Percentiles rank a stretch among this genome's conserved stretches.
phyloP scores from a whole-genome alignment of 2,797 vertebrate species.

The Serranus cabrilla region DNA sequence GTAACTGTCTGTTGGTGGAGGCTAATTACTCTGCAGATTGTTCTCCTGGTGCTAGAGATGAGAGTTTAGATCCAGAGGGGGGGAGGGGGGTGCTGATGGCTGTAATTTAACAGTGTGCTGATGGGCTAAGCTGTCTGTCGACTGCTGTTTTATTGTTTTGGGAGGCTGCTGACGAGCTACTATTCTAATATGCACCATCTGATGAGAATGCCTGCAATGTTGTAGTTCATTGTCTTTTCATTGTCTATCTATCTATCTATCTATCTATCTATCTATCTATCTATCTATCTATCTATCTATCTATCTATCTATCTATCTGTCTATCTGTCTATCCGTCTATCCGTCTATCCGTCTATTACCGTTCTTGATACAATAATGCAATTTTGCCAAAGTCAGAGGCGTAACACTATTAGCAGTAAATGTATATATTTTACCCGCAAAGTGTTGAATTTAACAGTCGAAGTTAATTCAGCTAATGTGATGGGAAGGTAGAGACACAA shows the following conservation, averaged over 20 bases:
- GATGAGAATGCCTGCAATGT: conserved; percentile 58
- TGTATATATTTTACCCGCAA: too few relatives aligned
- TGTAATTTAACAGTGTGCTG: conserved; percentile 84
- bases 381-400: too few relatives aligned
- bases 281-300: neutral
- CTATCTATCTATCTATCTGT: neutral
- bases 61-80: conserved; percentile 84
- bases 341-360: too few relatives aligned
- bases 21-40: conserved; percentile 89
- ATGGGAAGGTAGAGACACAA: too few relatives aligned
- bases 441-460: too few relatives aligned
- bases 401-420: too few relatives aligned
- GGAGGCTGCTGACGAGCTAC: conserved; percentile 77
- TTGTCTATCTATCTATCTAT: neutral
- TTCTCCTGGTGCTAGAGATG: conserved; percentile 87
- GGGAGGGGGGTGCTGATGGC: conserved; percentile 72
- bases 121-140: conserved; percentile 80
- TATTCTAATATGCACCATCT: conserved; percentile 74
- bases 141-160: conserved; percentile 82
- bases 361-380: too few relatives aligned
- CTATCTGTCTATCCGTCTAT: neutral
- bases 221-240: conserved; percentile 25
- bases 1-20: conserved; percentile 84
- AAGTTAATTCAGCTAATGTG: too few relatives aligned
- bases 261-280: conserved; percentile 7